A percentile compares a stretch with the other conserved stretches of the same genome.
These are phyloP conservation scores for Apodemus sylvaticus DNA, from an alignment of 2,113 vertebrate genomes.

Conservation along the genomic window DNA sequence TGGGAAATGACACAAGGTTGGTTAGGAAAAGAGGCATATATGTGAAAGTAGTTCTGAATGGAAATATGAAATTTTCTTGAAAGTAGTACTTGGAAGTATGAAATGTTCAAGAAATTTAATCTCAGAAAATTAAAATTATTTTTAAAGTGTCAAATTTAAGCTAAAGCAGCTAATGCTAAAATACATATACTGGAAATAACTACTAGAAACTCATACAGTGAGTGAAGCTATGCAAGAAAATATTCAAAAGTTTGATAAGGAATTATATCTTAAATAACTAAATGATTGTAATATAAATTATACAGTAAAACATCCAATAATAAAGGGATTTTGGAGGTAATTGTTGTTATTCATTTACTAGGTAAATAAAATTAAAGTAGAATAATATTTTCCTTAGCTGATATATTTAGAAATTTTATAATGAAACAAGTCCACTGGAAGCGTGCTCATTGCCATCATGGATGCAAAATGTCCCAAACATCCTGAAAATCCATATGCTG, in stretches of 20 bases:
- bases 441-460: background rate
- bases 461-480: background rate
- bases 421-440: background rate
- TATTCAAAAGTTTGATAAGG: background rate
- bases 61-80: too few species aligned
- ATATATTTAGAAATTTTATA: background rate
- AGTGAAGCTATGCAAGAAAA: background rate
- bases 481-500: background rate
- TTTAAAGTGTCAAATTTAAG: background rate
- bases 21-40: too few species aligned
- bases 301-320: background rate
- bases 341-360: background rate
- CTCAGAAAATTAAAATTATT: background rate
- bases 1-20: too few species aligned
- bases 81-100: too few species aligned
- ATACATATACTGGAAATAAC: background rate
- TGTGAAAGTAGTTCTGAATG: too few species aligned
- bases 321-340: background rate
- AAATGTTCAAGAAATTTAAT: background rate
- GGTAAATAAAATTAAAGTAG: background rate
- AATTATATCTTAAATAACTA: background rate
- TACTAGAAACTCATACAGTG: background rate
- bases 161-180: background rate
- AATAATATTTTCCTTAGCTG: background rate
- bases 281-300: background rate